Conservation (phyloP, 2,888 invertebrate species). For the Perithous albicinctus region DNA sequence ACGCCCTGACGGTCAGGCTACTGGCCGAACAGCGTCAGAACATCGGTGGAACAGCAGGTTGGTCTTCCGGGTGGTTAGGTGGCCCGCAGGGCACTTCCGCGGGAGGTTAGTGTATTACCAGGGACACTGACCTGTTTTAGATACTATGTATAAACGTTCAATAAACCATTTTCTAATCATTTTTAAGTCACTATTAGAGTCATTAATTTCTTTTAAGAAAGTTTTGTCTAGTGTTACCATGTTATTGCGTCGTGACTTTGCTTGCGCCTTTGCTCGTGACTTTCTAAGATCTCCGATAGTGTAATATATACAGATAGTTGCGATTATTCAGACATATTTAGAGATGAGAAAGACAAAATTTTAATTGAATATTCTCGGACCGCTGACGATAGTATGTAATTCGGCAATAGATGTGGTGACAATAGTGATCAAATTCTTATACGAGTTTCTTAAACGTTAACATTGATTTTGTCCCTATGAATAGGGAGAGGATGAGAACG, state of each 20-base stretch:
- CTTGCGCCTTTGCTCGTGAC: too few species aligned
- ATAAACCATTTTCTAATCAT: neutral
- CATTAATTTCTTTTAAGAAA: neutral
- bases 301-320: neutral
- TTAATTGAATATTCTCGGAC: neutral
- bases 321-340: neutral
- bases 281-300: neutral
- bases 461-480: neutral
- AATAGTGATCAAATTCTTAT: neutral
- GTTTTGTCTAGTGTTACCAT: neutral
- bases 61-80: conserved; percentile 92
- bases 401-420: too few species aligned
- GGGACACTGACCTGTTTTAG: conserved; percentile 68
- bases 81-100: conserved; percentile 80
- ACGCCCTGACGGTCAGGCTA: conserved; percentile 95
- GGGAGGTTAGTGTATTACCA: conserved; percentile 76
- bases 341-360: neutral
- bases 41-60: conserved; percentile 87
- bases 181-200: neutral
- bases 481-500: conserved; percentile 1
- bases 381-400: neutral
- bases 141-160: neutral
- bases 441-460: neutral
- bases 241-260: neutral
- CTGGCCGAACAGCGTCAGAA: conserved; percentile 94